Evolutionary conservation across 2,888 invertebrate species (phyloP), one percentile per base, ranked within the genome.

Genomic region (Neoascia interrupta): DNA sequence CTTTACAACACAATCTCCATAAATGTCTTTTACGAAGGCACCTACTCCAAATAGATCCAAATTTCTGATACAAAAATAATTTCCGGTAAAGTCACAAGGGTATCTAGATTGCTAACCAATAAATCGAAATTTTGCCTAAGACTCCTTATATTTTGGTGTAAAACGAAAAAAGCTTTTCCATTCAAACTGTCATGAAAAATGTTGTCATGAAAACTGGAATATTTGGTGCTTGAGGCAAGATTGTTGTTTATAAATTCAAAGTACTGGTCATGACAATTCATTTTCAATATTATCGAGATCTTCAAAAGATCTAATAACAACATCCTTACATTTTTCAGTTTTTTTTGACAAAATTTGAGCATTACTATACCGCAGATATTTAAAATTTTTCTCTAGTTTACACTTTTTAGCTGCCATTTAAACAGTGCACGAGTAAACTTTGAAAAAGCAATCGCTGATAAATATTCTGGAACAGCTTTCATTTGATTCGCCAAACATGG

Each of bases 271-370:
- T 43, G 4, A 21, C 21, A 11, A 11, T n/a, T 19, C 6, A 21
- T 16, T 26, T 10, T 26, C 16, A 10, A 26, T 28, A 26, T 47
- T 15, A 47, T 23, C 5, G 23, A 39, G 18, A 54, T 37, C 54
- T 2, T 39, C 18, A 54, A 54, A 39, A n/a, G 54, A 54, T 26
- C 26, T 54, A 15, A 54, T 37, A 39, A n/a, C n/a, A n/a, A n/a
- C n/a, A n/a, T n/a, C n/a, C n/a, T n/a, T 26, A 15, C 16, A 21
- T 16, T 11, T 19, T n/a, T 39, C 54, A 3, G 26, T 26, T 26
- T 37, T 54, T 16, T 16, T 53, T 26, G 37, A 15, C 5, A 39
- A 39, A 26, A 39, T 54, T 1, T 18, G 5, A 16, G 39, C 37
- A 54, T 54, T 54, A 15, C n/a, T n/a, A n/a, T n/a, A n/a, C n/a